Conservation (phyloP, 2,797 vertebrate species). For the Linurgus olivaceus region DNA sequence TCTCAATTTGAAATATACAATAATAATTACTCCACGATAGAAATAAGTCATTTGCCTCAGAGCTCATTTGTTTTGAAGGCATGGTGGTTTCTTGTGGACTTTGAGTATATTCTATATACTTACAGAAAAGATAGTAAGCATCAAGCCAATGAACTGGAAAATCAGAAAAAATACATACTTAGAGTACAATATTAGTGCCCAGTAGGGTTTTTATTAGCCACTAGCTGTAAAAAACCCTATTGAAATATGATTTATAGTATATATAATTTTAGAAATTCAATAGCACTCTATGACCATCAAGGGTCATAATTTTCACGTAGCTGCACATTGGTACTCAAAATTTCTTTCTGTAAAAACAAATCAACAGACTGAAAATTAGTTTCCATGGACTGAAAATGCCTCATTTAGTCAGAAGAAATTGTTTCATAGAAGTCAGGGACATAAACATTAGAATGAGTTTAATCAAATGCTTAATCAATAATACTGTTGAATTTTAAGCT, state of each 20-base stretch:
- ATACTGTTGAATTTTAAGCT: not conserved
- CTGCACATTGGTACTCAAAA: not conserved
- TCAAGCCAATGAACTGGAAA: conserved; percentile 62
- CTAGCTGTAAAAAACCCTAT: not conserved
- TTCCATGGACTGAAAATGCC: not conserved
- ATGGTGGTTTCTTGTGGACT: not conserved
- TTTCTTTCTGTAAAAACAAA: not conserved
- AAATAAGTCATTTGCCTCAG: conserved; percentile 9
- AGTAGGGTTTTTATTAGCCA: conserved; percentile 34
- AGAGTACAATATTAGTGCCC: conserved; percentile 2
- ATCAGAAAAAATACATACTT: conserved; percentile 51
- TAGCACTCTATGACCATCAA: not conserved
- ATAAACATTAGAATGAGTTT: not conserved
- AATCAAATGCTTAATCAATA: not conserved
- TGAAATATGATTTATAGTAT: not conserved
- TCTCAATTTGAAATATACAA: not conserved
- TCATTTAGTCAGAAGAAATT: not conserved
- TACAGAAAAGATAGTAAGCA: not conserved
- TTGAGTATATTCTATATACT: conserved; percentile 9
- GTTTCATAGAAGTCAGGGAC: not conserved
- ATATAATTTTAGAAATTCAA: not conserved
- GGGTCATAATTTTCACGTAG: not conserved
- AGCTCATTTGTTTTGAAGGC: conserved; percentile 14
- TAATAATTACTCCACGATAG: not conserved
- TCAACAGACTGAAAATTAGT: not conserved